Conservation (phyloP, 2,888 invertebrate genomes). For the Endomychus coccineus region DNA sequence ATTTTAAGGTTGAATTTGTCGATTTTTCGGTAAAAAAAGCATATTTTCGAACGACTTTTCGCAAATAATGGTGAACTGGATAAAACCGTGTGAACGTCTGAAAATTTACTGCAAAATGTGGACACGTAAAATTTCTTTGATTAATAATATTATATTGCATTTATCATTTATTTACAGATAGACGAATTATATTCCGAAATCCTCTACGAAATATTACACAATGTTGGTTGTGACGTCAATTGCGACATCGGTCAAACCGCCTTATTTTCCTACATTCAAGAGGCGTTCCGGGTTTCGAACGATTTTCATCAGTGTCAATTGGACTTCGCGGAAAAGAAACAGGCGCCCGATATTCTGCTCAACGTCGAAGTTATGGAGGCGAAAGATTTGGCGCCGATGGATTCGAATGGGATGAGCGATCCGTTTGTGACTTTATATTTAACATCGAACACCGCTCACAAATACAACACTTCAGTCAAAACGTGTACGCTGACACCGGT, state of each 20-base stretch:
- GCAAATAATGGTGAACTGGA: no score
- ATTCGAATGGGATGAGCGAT: constrained; percentile 90
- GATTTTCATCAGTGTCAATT: constrained; percentile 66
- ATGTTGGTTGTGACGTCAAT: constrained; percentile 71
- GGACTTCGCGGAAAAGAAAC: constrained; percentile 65
- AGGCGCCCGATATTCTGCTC: constrained; percentile 75
- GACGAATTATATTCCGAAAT: constrained; percentile 82
- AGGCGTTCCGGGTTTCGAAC: constrained; percentile 71
- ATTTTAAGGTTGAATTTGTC: no score
- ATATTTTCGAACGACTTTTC: no score
- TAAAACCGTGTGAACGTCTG: no score
- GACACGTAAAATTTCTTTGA: no score
- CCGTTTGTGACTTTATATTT: constrained; percentile 92
- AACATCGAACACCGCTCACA: constrained; percentile 66
- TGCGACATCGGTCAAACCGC: constrained; percentile 62
- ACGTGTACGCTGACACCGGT: constrained; percentile 79
- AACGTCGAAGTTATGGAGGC: constrained; percentile 84
- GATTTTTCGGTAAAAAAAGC: no score
- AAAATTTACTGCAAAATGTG: no score
- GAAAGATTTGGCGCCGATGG: constrained; percentile 76
- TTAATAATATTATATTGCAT: no score
- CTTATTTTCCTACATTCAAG: constrained; percentile 68
- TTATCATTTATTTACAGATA: constrained; percentile 52
- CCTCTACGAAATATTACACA: constrained; percentile 74
- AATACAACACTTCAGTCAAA: constrained; percentile 89